Percentiles rank a stretch among this genome's conserved stretches.
These are phyloP conservation scores for Volucella inanis DNA, from an alignment of 2,888 invertebrate species.

Conservation along the genomic window DNA sequence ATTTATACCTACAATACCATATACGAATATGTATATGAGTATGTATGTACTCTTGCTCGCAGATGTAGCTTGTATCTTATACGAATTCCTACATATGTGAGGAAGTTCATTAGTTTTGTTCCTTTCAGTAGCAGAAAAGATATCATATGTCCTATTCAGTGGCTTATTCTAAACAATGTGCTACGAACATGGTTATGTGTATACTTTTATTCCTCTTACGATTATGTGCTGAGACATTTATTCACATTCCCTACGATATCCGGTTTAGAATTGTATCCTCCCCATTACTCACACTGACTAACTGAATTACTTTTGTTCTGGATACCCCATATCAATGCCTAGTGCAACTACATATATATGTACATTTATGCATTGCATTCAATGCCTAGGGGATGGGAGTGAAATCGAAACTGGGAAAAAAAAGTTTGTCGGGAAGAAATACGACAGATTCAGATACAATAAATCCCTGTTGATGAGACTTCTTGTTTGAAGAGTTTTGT, in stretches of 20 bases:
- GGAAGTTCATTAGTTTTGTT: constrained; percentile 27
- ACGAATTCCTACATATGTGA: background rate
- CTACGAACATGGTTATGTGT: background rate
- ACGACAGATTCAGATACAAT: constrained; percentile 29
- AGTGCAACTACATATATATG: too few relatives aligned
- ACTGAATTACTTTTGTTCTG: too few relatives aligned
- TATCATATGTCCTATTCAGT: constrained; percentile 38
- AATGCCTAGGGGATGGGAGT: background rate
- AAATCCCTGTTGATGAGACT: constrained; percentile 63
- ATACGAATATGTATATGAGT: too few relatives aligned
- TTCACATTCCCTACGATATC: constrained; percentile 22
- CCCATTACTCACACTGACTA: constrained; percentile 7
- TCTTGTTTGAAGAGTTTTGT: constrained; percentile 11
- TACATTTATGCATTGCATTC: background rate
- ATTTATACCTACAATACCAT: too few relatives aligned
- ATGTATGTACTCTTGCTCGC: too few relatives aligned
- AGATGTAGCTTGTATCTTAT: too few relatives aligned
- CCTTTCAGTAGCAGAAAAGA: constrained; percentile 2
- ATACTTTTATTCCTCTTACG: constrained; percentile 6
- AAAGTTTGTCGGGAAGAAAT: constrained; percentile 17
- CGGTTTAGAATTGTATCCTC: constrained; percentile 27
- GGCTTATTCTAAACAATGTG: constrained; percentile 30
- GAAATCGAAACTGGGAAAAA: background rate
- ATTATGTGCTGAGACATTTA: constrained; percentile 31
- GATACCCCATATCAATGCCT: too few relatives aligned